Base-by-base conservation (phyloP, 2,888 invertebrate species). In the Mesochorus sp. region DNA sequence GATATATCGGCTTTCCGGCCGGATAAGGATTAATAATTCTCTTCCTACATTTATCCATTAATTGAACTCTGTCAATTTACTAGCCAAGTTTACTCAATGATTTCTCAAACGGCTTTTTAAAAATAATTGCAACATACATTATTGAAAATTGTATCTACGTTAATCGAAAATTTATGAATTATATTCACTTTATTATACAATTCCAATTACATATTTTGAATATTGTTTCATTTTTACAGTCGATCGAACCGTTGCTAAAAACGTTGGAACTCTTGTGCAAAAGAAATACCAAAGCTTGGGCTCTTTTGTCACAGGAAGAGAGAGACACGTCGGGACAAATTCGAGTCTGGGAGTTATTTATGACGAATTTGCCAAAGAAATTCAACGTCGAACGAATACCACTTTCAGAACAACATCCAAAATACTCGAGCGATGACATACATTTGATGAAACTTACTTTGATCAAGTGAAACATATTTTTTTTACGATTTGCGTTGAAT, bases 301-400 rank as follows among this genome's bases (percentile, higher is more conserved):
- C 76, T 5, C 92, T 94, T 80, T 91, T 95, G 79, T 93, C 94
- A 75, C 95, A 95, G 91, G 95, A 96, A 91, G 89, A 95, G 81
- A 91, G 95, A 84, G 94, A 94, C 80, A 92, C 94, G 8, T 94
- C 94, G 39, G 91, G 93, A 71, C 93, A 94, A 85, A 91, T 91
- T 68, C 83, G 85, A 49, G 87, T 93, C 39, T 93, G 93, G 91
- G 89, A 89, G 39, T 84, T 90, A 57, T 94, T 94, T 86, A 87
- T 91, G 67, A 76, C 86, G 12, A 68, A 82, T 59, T 80, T 92
- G 1, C 78, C 82, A 42, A 81, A 89, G 44, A 84, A 86, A 68
- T 93, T 93, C 83, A 79, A 88, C 44, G 82, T 92, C 8, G 82
- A 85, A 67, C 88, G 92, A 84, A 92, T 95, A 72, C 93, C 94